These are phyloP conservation scores for Ataeniobius toweri DNA, from an alignment of 2,797 vertebrate species.

Conservation along the genomic window DNA sequence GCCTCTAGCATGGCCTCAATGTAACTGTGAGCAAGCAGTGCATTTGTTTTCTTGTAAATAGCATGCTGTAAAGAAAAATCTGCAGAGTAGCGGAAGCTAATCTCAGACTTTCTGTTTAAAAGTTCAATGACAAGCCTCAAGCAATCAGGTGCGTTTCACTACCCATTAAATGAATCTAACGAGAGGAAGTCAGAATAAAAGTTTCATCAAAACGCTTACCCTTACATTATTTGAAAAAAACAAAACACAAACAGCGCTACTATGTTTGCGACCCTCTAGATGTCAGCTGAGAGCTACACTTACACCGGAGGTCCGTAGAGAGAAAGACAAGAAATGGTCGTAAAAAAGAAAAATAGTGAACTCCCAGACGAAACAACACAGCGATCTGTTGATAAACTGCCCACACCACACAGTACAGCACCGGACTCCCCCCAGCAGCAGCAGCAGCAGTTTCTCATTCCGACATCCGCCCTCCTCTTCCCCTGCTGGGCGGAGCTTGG, in stretches of 20 bases:
- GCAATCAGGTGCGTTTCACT: neutral
- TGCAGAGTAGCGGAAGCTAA: neutral
- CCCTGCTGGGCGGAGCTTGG: constrained; percentile 59
- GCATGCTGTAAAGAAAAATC: constrained; percentile 16
- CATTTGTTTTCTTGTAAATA: constrained; percentile 16
- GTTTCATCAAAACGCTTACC: neutral
- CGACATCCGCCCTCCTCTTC: constrained; percentile 50
- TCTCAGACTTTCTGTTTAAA: constrained; percentile 16
- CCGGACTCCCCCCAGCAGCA: constrained; percentile 9
- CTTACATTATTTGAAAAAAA: neutral
- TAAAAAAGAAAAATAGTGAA: constrained; percentile 1
- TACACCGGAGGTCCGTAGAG: neutral
- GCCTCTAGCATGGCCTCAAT: neutral
- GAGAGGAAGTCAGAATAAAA: neutral
- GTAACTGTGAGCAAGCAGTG: neutral
- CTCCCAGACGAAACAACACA: neutral
- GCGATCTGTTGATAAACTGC: neutral
- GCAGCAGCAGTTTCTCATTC: constrained; percentile 27
- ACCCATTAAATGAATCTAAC: neutral
- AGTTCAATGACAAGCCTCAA: constrained; percentile 12
- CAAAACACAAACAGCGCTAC: neutral
- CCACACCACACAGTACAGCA: neutral
- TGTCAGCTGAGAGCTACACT: neutral
- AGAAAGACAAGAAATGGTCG: neutral
- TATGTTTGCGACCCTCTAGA: neutral